A percentile compares a stretch with the other conserved stretches of the same genome.
These are phyloP conservation scores for Oreochromis mossambicus DNA, from an alignment of 2,797 vertebrate species.

Conservation along the genomic window DNA sequence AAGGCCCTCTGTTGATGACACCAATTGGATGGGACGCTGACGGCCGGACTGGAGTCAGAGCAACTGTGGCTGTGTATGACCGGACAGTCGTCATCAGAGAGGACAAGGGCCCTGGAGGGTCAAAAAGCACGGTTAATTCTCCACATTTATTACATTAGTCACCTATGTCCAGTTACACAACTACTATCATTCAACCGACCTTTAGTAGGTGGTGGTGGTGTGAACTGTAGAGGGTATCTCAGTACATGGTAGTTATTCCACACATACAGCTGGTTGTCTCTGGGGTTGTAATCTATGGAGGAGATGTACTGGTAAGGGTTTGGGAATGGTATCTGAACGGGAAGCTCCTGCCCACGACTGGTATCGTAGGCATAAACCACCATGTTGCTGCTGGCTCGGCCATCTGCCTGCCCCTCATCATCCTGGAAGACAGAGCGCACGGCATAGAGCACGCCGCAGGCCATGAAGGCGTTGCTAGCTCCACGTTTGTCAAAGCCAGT, in stretches of 20 bases:
- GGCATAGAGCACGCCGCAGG: slow-evolving; percentile 89
- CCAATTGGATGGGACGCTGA: slow-evolving; percentile 84
- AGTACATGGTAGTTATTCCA: slow-evolving; percentile 95
- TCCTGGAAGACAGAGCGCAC: slow-evolving; percentile 90
- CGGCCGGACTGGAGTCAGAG: slow-evolving; percentile 80
- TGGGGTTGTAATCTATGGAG: slow-evolving; percentile 92
- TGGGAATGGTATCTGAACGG: slow-evolving; percentile 85
- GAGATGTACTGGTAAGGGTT: slow-evolving; percentile 94
- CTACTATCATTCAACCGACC: slow-evolving; percentile 64
- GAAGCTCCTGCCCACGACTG: slow-evolving; percentile 81
- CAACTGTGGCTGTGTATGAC: slow-evolving; percentile 79
- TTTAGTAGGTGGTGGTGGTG: slow-evolving; percentile 81
- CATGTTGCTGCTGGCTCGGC: slow-evolving; percentile 83
- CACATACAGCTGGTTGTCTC: slow-evolving; percentile 93
- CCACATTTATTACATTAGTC: neutral
- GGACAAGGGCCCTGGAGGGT: slow-evolving; percentile 69
- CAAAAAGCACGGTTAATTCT: neutral
- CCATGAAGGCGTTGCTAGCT: slow-evolving; percentile 93
- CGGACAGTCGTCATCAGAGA: slow-evolving; percentile 80
- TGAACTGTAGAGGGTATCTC: slow-evolving; percentile 87
- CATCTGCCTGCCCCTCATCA: slow-evolving; percentile 88
- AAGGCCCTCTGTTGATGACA: slow-evolving; percentile 84
- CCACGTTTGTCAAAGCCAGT: slow-evolving; percentile 91
- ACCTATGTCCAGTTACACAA: neutral
- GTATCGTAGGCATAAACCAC: slow-evolving; percentile 92